Evolutionary conservation across 2,888 invertebrate genomes (phyloP).

Genomic region (Drosophila mayaguana): DNA sequence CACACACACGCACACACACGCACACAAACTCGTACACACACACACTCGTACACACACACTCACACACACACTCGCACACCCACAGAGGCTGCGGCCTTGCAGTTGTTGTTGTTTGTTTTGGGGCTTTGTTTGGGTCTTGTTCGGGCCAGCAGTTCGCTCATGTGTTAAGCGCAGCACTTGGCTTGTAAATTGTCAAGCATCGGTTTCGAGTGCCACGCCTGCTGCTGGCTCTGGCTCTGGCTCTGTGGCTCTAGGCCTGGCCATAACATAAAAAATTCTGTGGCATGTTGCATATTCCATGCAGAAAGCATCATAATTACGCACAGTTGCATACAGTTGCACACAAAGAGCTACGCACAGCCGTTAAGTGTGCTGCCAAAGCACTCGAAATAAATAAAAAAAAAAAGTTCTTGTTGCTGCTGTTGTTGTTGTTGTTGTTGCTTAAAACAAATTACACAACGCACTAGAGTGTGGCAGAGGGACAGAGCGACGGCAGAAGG

Average conservation of each 20-base stretch:
- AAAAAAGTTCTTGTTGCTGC: neutral
- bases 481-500: neutral
- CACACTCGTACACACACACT: conserved; percentile 2
- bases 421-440: conserved; percentile 60
- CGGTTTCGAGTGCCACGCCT: conserved; percentile 60
- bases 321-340: conserved; percentile 63
- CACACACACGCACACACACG: conserved; percentile 2
- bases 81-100: conserved; percentile 28
- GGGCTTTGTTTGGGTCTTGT: conserved; percentile 41
- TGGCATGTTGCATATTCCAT: conserved; percentile 49
- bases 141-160: conserved; percentile 42
- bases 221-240: conserved; percentile 5
- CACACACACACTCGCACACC: neutral
- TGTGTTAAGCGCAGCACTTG: conserved; percentile 51
- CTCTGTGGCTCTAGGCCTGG: conserved; percentile 21
- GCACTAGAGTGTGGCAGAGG: conserved; percentile 25
- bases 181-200: conserved; percentile 66
- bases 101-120: conserved; percentile 37
- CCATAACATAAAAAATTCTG: conserved; percentile 62
- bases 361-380: conserved; percentile 46
- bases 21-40: neutral
- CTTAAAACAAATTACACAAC: conserved; percentile 71
- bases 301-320: conserved; percentile 70
- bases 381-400: conserved; percentile 64
- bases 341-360: conserved; percentile 38